Evolutionary conservation across 2,888 invertebrate species (phyloP).

Genomic region (Seira ritae): DNA sequence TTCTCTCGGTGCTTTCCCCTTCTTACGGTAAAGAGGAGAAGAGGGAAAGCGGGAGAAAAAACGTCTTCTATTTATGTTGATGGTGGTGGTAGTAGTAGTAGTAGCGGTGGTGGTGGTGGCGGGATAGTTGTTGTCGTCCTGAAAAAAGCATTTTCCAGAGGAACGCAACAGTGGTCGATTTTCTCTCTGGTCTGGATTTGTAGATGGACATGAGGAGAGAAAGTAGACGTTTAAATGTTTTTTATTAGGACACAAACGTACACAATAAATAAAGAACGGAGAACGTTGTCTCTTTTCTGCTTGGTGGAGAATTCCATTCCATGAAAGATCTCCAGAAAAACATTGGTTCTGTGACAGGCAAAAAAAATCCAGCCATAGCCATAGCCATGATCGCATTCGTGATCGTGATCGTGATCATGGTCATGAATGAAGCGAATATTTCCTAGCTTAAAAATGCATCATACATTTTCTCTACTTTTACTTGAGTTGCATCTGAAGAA

Average conservation of each 20-base stretch:
- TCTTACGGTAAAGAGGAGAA: not conserved
- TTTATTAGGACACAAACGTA: slow-evolving; percentile 3
- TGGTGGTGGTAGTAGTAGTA: slow-evolving; percentile 1
- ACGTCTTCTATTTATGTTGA: not conserved
- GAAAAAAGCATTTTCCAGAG: not conserved
- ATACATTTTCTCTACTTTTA: not conserved
- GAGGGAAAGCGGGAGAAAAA: not conserved
- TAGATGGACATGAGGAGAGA: slow-evolving; percentile 1
- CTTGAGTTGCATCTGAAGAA: not conserved
- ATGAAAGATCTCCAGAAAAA: not conserved
- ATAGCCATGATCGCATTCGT: not conserved
- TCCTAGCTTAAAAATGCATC: not conserved
- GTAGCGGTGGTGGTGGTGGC: not conserved
- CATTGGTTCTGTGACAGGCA: not conserved
- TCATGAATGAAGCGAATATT: not conserved
- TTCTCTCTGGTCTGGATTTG: not conserved
- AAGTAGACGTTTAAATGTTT: slow-evolving; percentile 13
- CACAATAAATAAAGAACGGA: slow-evolving; percentile 9
- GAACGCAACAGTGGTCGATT: slow-evolving; percentile 6
- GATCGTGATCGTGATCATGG: not conserved
- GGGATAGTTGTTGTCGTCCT: not conserved
- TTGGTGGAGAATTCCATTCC: not conserved
- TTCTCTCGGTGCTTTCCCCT: not conserved
- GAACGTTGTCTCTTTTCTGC: not conserved
- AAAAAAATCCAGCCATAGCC: too few species aligned